Evolutionary conservation across 2,113 vertebrate species (phyloP), one percentile per base, ranked within the genome.

Genomic region (Seriola dumerili): DNA sequence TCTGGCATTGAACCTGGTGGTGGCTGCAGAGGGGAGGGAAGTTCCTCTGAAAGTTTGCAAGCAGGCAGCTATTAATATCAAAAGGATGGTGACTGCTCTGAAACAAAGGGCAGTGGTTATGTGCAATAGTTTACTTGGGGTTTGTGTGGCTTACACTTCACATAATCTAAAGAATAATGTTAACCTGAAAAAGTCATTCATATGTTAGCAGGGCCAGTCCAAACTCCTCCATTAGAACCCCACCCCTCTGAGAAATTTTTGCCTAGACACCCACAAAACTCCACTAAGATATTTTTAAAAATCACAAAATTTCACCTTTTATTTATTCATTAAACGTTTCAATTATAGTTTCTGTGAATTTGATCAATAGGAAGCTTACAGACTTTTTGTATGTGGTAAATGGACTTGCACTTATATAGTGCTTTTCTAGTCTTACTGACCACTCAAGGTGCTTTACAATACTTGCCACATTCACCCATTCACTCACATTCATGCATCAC

Each of bases 1-100:
- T 85, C 77, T 86, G 76, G 61, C 84, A 74, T 16, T 61, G 48
- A 74, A 54, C 32, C 46, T 66, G 23, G 4, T 78, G 77, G 64
- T 59, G 65, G 52, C 63, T 66, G 40, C 42, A 52, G 42, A 66
- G 64, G 29, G 52, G 52, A 62, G 46, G 11, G 23, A 65, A 76
- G 55, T 59, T 80, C 52, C 50, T 59, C 48, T 55, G 73, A 81
- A 11, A 62, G 1, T 17, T 69, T 17, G 17, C 84, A 89, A 42
- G 12, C 78, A 48, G 4, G 34, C 6, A 46, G 4, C 63, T 57
- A 68, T 38, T 21, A 72, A 67, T 44, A 59, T 25, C 77, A 78
- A 40, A 71, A 52, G 32, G 74, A 70, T 21, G 63, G 40, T 38
- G 75, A 62, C 44, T 25, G 55, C 57, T 66, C 50, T 29, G 32